These are phyloP conservation scores for Litocranius walleri DNA, from an alignment of 2,113 vertebrate species.

Conservation along the genomic window DNA sequence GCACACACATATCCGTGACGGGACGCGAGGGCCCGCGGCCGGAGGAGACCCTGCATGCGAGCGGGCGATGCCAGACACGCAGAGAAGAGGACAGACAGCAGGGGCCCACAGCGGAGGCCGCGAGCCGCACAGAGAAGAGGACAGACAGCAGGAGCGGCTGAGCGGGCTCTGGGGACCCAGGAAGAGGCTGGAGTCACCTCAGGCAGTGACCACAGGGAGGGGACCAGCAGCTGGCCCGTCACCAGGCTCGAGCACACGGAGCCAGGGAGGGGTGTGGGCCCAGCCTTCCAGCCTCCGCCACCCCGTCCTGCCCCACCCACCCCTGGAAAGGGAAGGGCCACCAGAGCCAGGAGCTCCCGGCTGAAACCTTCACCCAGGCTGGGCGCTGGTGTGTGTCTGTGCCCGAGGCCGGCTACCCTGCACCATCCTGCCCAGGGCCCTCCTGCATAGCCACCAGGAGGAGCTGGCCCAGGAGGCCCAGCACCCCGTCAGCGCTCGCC, in stretches of 20 bases:
- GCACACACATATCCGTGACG: fast-evolving
- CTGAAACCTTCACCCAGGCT: background rate
- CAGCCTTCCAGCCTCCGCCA: background rate
- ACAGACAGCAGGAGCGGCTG: background rate
- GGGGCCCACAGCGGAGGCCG: background rate
- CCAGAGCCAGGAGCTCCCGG: background rate
- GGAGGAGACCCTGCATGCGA: fast-evolving
- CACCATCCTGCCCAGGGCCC: background rate
- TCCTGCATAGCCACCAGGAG: background rate
- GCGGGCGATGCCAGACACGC: background rate
- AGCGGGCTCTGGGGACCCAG: background rate
- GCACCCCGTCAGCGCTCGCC: background rate
- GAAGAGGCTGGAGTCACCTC: background rate
- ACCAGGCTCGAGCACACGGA: background rate
- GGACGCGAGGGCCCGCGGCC: background rate
- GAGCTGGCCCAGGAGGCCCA: background rate
- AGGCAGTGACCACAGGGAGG: background rate
- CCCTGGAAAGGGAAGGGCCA: background rate
- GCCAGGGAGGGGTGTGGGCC: background rate
- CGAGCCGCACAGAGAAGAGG: background rate
- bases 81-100: background rate
- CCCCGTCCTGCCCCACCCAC: background rate
- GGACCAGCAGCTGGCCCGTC: background rate
- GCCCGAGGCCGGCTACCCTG: no score
- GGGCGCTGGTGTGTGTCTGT: background rate